Base-by-base conservation (phyloP, 1,140 invertebrate species). In the Drosophila burlai region DNA sequence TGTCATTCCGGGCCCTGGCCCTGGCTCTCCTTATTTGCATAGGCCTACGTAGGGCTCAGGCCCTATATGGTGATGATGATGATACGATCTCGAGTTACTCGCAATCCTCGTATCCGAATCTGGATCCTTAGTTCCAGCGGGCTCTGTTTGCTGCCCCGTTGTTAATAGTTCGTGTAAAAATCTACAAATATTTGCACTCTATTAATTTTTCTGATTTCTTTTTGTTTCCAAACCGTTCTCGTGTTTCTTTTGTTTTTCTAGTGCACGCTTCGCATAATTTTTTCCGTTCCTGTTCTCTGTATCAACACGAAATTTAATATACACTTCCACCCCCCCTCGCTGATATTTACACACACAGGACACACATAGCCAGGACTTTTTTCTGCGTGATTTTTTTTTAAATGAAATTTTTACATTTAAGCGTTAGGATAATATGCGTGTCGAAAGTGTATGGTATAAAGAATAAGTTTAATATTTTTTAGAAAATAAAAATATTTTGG, bases 111-210 rank as follows among this genome's bases (percentile, higher is more conserved):
- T 57, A 49, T 45, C 34, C 58, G 45, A 68, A 47, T 65, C 76
- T 57, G 52, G 67, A 63, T 61, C 66, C 81, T 55, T 50, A n/a
- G 47, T 71, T 38, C 45, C 50, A 60, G 49, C 42, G 63, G 63
- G 63, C 18, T 57, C 38, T 76, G 76, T 75, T 77, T 87, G 72
- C 69, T 59, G 49, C 26, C 52, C 34, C 54, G 54, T 57, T 57
- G 54, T 85, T 91, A 91, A 91, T 91, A 91, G 90, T 89, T 91
- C 90, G 90, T 91, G 90, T 91, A 91, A 91, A 91, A 91, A 91
- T 89, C 76, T 90, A 91, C 90, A 91, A 91, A 91, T 91, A 91
- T 91, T 91, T 91, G 90, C 90, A 91, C 66, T 81, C 86, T 91
- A 91, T 91, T 91, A 86, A 91, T 85, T 91, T 90, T 86, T 79